Evolutionary conservation across 2,113 vertebrate genomes (phyloP), one percentile per base, ranked within the genome.

Genomic region (Oophaga pumilio): DNA sequence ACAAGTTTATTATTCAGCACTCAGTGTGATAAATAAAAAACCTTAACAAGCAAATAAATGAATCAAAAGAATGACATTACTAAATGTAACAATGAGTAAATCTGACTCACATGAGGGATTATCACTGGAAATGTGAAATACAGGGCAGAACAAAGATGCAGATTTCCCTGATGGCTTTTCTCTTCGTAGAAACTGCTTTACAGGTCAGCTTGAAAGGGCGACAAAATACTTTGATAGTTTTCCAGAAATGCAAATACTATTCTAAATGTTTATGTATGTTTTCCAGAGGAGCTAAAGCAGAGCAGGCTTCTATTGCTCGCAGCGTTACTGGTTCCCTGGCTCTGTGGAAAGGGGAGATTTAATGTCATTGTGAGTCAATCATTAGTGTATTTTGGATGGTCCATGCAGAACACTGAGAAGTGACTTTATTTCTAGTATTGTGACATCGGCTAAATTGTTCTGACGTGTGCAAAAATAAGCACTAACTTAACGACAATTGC

Each of bases 161-260:
- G 62, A 83, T 83, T 68, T 26, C 64, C 22, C 81, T 83, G 14
- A 10, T 83, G 81, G 49, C 81, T 26, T 18, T 83, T 83, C 26
- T 74, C 11, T 53, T 59, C 66, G 43, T 84, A 84, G 82, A 57
- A 33, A 9, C 68, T 9, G 24, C 26, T 59, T 71, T 74, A 53
- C 68, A 59, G 68, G 82, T 84, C 82, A 74, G 71, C 82, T 74
- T 73, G 28, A 74, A 84, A 84, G 82, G 68, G 33, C 26, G 6
- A 43, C 52, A 10, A 53, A 71, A 52, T 84, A n/a, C 82, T 84
- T 84, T 84, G 68, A 84, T 84, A 33, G n/a, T 22, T 57, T 74
- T 84, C 82, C 82, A 71, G 69, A 84, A 84, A 84, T 84, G 82
- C 43, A 73, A 74, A 84, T 84, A 84, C 53, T 53, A 26, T 84